Evolutionary conservation across 2,888 invertebrate genomes (phyloP), one percentile per base, ranked within the genome.

Genomic region (Torymus aiolomorphi): DNA sequence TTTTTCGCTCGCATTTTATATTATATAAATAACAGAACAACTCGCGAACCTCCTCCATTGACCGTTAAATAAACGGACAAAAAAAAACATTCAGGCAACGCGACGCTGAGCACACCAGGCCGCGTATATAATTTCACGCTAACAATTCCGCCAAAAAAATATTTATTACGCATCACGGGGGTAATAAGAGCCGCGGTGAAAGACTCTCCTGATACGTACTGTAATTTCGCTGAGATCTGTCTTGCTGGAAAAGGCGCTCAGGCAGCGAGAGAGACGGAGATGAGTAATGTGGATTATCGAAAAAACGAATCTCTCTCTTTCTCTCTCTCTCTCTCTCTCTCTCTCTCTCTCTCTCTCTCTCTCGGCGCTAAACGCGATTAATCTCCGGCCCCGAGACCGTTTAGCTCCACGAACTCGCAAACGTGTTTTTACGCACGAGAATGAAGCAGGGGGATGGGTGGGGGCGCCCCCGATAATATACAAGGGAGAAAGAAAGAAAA

Each of bases 401-500:
- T 62, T 62, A 12, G 52, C 24, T 49, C 2, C 16, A 4, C 65
- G 16, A 51, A 71, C 61, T 49, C 65, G 74, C 59, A 75, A 74
- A 76, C 69, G 77, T 80, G 77, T 76, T 67, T 62, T 72, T 73
- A 73, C 31, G 65, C 54, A 20, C 31, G 14, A 14, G 14, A 2
- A 24, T 24, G 3, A 24, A 24, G 14, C 8, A 14, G 31, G n/a
- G 49, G 14, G 49, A 56, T 11, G 51, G 49, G 16, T 4, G 31
- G 18, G 49, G 18, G 13, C 12, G 24, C 24, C 24, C 24, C 24
- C 10, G 18, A 66, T 57, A 54, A 59, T 54, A 52, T 24, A 54
- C 42, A 49, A n/a, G 52, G 63, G 82, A 83, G 86, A 84, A 82
- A 24, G 66, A 72, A 72, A 72, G 76, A 70, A 49, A 57, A 72